Percentiles rank a stretch among this genome's conserved stretches.
Evolutionary conservation across 2,113 vertebrate genomes (phyloP).

Genomic region (Alaudala cheleensis): DNA sequence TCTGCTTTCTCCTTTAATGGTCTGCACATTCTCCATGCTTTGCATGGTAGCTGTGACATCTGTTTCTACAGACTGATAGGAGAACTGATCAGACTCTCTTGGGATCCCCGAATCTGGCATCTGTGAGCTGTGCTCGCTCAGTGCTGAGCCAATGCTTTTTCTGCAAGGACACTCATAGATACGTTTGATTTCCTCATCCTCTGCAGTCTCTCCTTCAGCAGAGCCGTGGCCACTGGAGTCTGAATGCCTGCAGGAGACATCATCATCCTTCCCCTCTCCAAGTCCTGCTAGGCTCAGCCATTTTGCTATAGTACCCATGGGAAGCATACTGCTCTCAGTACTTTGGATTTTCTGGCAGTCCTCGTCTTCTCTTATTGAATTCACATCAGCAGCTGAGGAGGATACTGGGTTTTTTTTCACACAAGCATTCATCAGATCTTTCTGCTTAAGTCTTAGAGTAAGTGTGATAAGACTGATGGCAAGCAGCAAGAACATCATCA

Average conservation of each 20-base stretch:
- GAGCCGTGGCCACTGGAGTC: constrained; percentile 83
- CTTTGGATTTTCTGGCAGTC: constrained; percentile 44
- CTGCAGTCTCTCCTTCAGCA: constrained; percentile 85
- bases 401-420: constrained; percentile 60
- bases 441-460: constrained; percentile 77
- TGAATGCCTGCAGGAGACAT: constrained; percentile 71
- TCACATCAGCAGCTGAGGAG: constrained; percentile 44
- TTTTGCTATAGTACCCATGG: constrained; percentile 60
- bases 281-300: constrained; percentile 70
- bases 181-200: constrained; percentile 90
- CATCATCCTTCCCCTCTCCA: constrained; percentile 60
- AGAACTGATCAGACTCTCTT: constrained; percentile 79
- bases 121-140: constrained; percentile 39
- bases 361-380: not conserved
- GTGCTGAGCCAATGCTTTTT: constrained; percentile 54
- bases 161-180: constrained; percentile 80
- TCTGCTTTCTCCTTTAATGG: constrained; percentile 70
- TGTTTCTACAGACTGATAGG: constrained; percentile 75
- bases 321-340: not conserved
- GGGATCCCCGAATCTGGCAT: constrained; percentile 79
- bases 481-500: constrained; percentile 79
- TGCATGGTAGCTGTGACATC: constrained; percentile 43
- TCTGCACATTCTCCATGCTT: constrained; percentile 70
- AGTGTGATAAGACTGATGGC: constrained; percentile 71
- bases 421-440: constrained; percentile 46